Base-by-base conservation (phyloP, 2,888 invertebrate genomes). In the Zelleria hepariella region DNA sequence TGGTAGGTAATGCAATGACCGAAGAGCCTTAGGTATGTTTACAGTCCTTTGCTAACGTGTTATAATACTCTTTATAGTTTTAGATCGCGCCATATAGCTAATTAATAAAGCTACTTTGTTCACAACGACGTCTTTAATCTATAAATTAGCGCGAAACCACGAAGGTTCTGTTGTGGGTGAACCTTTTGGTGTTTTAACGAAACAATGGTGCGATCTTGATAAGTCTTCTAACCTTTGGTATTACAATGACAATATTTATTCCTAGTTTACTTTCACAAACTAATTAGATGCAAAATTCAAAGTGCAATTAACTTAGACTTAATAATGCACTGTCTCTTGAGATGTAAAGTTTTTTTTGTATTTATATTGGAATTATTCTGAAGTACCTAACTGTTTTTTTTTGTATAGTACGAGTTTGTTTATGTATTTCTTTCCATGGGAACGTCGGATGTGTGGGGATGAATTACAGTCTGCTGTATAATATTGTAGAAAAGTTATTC, bases 401-500 rank as follows among this genome's bases (percentile, higher is more conserved):
- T 42, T 42, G 32, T 42, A 42, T 42, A 42, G 32, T 42, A 42
- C 10, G 32, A 42, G 32, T 42, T 47, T 32, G 54, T 42, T 58
- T 18, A 32, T 56, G 18, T 42, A 56, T 57, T 59, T 49, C 52
- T 32, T 58, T 52, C n/a, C 42, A 51, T 56, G 56, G 57, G 62
- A 60, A 59, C 24, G 58, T 59, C 54, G 62, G 59, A 59, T 18
- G 58, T 59, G 62, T 61, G 69, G 70, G 68, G 70, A 69, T 70
- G 77, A 71, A 73, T 75, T 78, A 76, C 80, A 78, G 77, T 77
- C 80, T 77, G 80, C 78, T 86, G 83, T 86, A 83, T 81, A 73
- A 77, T 82, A 84, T 80, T 85, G 84, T 86, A 86, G 86, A 84
- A 80, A 83, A 76, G 77, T 84, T 82, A 83, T 82, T 84, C 80